Base-by-base conservation (phyloP, 37 sponge, comb jelly and placozoan genomes). In the Oscarella lobularis region DNA sequence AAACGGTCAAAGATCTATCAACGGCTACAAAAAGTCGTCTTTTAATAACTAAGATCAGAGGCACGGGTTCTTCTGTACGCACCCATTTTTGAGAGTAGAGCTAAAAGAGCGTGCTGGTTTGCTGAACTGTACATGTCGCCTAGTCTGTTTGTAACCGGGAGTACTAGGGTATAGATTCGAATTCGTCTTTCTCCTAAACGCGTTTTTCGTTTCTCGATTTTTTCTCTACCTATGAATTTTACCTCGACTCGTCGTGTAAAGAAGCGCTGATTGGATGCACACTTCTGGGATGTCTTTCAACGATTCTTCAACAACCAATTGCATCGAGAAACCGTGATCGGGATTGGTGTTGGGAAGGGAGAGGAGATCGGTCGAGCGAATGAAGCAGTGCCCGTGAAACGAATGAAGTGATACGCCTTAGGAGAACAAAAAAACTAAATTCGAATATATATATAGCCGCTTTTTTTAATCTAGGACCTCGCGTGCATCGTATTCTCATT, bases 371-470 rank as follows among this genome's bases (percentile, higher is more conserved):
- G 95, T 87, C 0, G 95, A 89, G 0, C 99, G 91, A 3, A 93
- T 90, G 79, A 97, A 97, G 77, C 87, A 97, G 84, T 97, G 92
- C 2, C 99, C 99, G 77, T 87, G 86, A 76, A 97, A 97, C 27
- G 99, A 85, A 68, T 97, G 95, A 2, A 97, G 79, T 31, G 85
- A 82, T 0, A 97, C 48, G 75, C 96, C 96, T 85, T 74, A 20
- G 31, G 5, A 69, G 35, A 66, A 75, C 40, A 68, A 31, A 37
- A 77, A 31, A 74, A 30, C 55, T 14, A 20, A 34, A 20, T 14
- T 5, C 31, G 4, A 14, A 5, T 30, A 14, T 68, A 34, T 20
- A 4, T 30, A 4, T 32, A 34, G 29, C 29, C 31, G 71, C 33
- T 5, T 68, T 29, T 5, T 5, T 48, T 9, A 48, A 20, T 20